Evolutionary conservation across 2,113 vertebrate genomes (phyloP).

Genomic region (Amphiprion percula): DNA sequence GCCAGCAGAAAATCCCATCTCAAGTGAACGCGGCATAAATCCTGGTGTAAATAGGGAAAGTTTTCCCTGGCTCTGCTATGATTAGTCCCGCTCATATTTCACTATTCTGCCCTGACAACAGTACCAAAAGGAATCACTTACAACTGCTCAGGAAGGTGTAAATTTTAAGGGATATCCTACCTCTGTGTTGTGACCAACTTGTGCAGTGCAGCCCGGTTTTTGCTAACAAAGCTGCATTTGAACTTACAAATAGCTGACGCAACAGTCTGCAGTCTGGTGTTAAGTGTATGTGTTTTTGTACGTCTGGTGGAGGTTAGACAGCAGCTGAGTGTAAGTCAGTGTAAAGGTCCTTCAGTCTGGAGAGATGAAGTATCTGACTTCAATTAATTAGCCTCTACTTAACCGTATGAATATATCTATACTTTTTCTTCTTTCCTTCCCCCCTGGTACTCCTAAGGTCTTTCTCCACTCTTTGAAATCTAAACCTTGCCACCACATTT

Average conservation of each 20-base stretch:
- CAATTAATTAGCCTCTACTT: not conserved
- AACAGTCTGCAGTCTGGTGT: not conserved
- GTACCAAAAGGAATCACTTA: not conserved
- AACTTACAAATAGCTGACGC: not conserved
- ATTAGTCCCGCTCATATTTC: not conserved
- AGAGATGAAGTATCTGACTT: too few relatives aligned
- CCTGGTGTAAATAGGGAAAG: not conserved
- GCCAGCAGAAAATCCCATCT: slow-evolving; percentile 4
- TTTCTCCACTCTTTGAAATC: not conserved
- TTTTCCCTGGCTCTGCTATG: not conserved
- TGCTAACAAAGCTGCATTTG: not conserved
- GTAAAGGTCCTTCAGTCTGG: too few relatives aligned
- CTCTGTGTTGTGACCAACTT: not conserved
- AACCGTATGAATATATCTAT: not conserved
- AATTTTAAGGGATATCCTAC: not conserved
- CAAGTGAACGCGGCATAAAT: not conserved
- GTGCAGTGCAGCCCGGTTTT: not conserved
- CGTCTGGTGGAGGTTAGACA: not conserved
- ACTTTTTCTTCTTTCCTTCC: not conserved
- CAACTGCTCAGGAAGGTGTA: not conserved
- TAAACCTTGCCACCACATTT: not conserved
- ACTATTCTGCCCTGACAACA: not conserved
- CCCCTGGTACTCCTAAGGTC: not conserved
- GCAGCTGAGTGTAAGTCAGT: too few relatives aligned
- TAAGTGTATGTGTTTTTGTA: not conserved